Evolutionary conservation across 2,888 invertebrate species (phyloP).

Genomic region (Malachius bipustulatus): DNA sequence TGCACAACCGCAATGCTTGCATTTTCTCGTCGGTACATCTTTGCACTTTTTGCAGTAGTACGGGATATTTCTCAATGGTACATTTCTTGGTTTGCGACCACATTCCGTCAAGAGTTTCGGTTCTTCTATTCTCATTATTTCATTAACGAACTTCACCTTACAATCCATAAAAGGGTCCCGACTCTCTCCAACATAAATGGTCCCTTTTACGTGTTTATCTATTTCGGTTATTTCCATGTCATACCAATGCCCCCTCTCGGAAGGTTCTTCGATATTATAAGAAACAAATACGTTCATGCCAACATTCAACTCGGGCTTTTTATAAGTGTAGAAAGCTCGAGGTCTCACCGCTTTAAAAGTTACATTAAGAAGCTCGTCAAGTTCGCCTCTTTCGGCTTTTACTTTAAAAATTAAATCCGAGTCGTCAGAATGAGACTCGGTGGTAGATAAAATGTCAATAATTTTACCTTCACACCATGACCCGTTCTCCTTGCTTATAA

Average conservation of each 20-base stretch:
- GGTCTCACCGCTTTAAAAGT: slow-evolving; percentile 51
- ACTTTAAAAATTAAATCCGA: slow-evolving; percentile 10
- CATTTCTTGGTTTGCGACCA: slow-evolving; percentile 37
- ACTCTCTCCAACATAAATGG: slow-evolving; percentile 44
- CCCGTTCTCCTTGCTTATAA: slow-evolving; percentile 47
- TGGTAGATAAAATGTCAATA: slow-evolving; percentile 9
- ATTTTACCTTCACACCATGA: slow-evolving; percentile 66
- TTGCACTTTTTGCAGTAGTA: slow-evolving; percentile 55
- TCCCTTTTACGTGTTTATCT: slow-evolving; percentile 46
- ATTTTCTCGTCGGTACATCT: slow-evolving; percentile 50
- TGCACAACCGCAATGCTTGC: slow-evolving; percentile 63
- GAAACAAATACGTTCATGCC: slow-evolving; percentile 61
- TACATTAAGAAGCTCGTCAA: slow-evolving; percentile 25
- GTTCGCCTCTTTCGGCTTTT: neutral
- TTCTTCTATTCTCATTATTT: slow-evolving; percentile 54
- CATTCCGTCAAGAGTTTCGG: slow-evolving; percentile 31
- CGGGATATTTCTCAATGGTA: slow-evolving; percentile 34
- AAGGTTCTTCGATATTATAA: slow-evolving; percentile 57
- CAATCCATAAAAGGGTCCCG: slow-evolving; percentile 49
- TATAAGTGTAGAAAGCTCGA: slow-evolving; percentile 45
- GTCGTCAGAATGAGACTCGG: slow-evolving; percentile 1
- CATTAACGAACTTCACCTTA: slow-evolving; percentile 45
- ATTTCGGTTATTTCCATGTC: slow-evolving; percentile 23
- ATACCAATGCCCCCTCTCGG: slow-evolving; percentile 56
- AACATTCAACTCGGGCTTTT: slow-evolving; percentile 42